Base-by-base conservation (phyloP, 1,140 invertebrate genomes). In the Gryllus bimaculatus region DNA sequence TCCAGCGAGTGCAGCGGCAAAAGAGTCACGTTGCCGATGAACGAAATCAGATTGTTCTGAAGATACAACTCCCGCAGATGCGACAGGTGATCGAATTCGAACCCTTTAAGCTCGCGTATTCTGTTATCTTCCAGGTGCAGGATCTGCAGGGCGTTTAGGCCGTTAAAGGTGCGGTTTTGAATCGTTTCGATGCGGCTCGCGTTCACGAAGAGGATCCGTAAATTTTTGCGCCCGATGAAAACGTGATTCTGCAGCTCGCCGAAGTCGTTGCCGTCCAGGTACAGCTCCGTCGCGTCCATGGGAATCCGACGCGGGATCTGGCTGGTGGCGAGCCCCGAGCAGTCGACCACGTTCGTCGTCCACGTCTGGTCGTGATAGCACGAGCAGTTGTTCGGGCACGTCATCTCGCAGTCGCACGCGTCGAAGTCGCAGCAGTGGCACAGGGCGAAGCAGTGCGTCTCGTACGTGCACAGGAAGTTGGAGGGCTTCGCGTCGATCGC, bases 381-480 rank as follows among this genome's bases (percentile, higher is more conserved):
- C 80, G 93, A 93, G 87, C 95, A 98, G 83, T 96, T 95, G 81
- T 90, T 90, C 5, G 96, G 96, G 83, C 95, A 98, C 7, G 93
- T 96, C 95, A 97, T 97, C 87, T 96, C 94, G 86, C 96, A 97
- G 85, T 97, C 96, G 85, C 96, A 98, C 76, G 95, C 95, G 84
- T 97, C 95, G 84, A 96, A 97, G 82, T 97, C 95, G 84, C 96
- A 97, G 86, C 96, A 98, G 83, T 96, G 94, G 84, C 96, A 98
- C 75, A 96, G 86, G 20, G 95, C 93, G 86, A 97, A 97, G 87
- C 96, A 97, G 86, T 97, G 96, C 54, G 94, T 94, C 82, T 94
- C 92, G 87, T 98, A 98, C 78, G 91, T 91, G 85, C 96, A 98
- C 81, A 98, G 88, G 86, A 97, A 97, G 83, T 96, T 93, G 82